phyloP scores from a whole-genome alignment of 2,113 vertebrate species.

The Malurus alboscapulatus region DNA sequence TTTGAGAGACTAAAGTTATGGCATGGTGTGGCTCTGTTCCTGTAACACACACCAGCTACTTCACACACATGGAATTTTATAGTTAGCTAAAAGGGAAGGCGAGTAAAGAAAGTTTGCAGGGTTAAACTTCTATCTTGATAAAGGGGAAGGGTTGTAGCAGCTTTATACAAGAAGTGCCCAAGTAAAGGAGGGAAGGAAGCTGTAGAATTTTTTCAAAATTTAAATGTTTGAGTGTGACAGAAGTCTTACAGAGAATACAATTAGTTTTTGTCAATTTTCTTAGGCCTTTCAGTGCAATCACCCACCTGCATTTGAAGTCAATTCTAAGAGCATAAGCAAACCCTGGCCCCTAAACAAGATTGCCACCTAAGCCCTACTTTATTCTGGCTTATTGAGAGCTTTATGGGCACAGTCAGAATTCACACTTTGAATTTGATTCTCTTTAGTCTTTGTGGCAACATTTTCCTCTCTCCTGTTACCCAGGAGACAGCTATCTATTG shows the following conservation, averaged over 20 bases:
- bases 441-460: background rate
- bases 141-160: background rate
- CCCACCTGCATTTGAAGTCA: background rate
- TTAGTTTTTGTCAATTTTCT: background rate
- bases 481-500: background rate
- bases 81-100: background rate
- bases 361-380: background rate
- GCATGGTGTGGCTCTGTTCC: background rate
- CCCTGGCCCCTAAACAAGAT: background rate
- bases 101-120: background rate
- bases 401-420: background rate
- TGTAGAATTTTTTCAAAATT: background rate
- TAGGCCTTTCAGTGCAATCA: background rate
- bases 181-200: background rate
- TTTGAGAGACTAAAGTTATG: background rate
- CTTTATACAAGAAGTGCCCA: background rate
- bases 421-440: background rate
- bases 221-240: background rate
- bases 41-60: background rate
- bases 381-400: background rate
- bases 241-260: background rate
- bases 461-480: background rate
- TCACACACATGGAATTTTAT: background rate
- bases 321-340: background rate
- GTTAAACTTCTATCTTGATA: background rate